phyloP scores from a whole-genome alignment of 2,113 vertebrate genomes.

The Aptenodytes patagonicus region DNA sequence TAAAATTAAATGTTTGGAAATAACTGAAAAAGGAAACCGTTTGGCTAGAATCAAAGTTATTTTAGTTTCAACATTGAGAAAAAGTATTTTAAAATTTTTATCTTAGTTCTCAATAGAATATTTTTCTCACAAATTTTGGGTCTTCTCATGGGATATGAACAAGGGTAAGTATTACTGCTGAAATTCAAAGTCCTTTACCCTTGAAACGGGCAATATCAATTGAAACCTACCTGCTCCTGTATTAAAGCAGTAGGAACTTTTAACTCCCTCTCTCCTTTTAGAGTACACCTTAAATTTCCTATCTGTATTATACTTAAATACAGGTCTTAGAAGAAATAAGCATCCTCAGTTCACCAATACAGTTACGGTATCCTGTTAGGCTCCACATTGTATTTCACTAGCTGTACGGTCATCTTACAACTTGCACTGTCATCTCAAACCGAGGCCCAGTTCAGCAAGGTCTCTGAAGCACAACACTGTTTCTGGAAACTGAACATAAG shows the following conservation, averaged over 20 bases:
- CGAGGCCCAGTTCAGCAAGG: background rate
- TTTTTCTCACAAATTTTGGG: background rate
- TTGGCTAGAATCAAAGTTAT: background rate
- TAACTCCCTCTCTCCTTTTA: background rate
- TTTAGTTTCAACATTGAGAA: background rate
- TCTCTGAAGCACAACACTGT: accelerated
- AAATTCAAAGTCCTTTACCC: background rate
- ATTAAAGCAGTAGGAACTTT: background rate
- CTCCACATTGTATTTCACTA: background rate
- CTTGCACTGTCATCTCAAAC: background rate
- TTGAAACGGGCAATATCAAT: background rate
- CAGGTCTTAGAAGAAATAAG: background rate
- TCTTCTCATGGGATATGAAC: background rate
- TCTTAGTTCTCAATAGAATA: background rate
- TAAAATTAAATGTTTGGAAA: background rate
- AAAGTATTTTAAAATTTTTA: background rate
- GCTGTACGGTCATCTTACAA: background rate
- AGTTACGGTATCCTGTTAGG: background rate
- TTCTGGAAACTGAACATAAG: background rate
- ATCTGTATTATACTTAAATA: background rate
- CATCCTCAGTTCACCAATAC: background rate
- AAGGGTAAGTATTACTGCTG: background rate
- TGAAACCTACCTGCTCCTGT: background rate
- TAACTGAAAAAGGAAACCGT: background rate
- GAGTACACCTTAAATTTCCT: background rate